Base-by-base conservation (phyloP, 2,797 vertebrate genomes). In the Fratercula arctica region DNA sequence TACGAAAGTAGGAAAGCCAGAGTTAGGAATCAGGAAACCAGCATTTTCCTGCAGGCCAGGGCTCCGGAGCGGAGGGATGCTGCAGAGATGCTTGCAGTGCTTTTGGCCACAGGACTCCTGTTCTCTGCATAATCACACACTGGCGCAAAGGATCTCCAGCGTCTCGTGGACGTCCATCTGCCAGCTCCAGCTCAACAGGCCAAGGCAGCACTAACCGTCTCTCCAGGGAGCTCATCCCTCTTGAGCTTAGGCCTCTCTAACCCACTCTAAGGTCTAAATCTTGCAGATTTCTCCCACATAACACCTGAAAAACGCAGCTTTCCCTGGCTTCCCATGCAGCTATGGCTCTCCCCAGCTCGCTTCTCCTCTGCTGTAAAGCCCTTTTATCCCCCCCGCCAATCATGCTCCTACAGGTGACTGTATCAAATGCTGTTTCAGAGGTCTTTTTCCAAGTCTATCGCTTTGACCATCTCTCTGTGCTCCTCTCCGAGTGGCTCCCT, bases 111-210 rank as follows among this genome's bases (percentile, higher is more conserved):
- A 23, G 45, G 13, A 41, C 10, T 68, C 51, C 16, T n/a, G 9
- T 31, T 77, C 33, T 66, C 74, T 53, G 16, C 6, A 1, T 25
- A 35, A 46, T 46, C 53, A 25, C 39, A 43, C 37, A 8, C 18
- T 21, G 61, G 48, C 35, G 41, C 23, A 23, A 61, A 66, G 37
- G 25, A 10, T 31, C 48, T 67, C 43, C 54, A 64, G 57, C 41
- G 16, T 28, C 54, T 82, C 59, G 4, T 0, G 11, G 24, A 13
- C 3, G 1, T 25, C n/a, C 4, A 1, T 3, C 51, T 63, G 53
- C 29, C 85, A 72, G 57, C 28, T 72, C 74, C 59, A 61, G n/a
- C 54, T 46, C 50, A 26, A 23, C 35, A 20, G 35, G 57, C 76
- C 53, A 48, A 53, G 41, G 2, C 28, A 48, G 43, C 33, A 14